Conservation (phyloP, 2,888 invertebrate species). For the Keiferia lycopersicella region DNA sequence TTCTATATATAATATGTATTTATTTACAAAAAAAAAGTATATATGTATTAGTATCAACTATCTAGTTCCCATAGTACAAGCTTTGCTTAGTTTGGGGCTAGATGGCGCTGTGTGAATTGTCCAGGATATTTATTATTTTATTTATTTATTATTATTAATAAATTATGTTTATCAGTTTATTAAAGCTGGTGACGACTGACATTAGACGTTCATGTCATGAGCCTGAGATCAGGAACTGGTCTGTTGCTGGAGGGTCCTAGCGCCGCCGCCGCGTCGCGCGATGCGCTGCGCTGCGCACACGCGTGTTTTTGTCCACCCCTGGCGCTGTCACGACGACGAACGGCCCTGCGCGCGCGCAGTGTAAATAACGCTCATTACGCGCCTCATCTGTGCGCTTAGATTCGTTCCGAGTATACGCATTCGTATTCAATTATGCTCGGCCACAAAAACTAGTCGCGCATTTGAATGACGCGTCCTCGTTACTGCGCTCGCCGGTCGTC, state of each 20-base stretch:
- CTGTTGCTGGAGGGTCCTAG: not conserved
- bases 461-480: slow-evolving; percentile 65
- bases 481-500: slow-evolving; percentile 22
- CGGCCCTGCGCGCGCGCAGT: slow-evolving; percentile 25
- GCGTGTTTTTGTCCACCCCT: not conserved
- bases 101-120: too few relatives aligned
- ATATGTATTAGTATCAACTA: too few relatives aligned
- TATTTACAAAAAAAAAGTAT: too few relatives aligned
- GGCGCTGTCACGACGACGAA: not conserved
- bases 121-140: too few relatives aligned
- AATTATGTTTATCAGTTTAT: not conserved
- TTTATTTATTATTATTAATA: too few relatives aligned
- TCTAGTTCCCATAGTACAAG: too few relatives aligned
- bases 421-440: slow-evolving; percentile 72
- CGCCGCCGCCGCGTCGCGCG: not conserved
- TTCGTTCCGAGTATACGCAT: slow-evolving; percentile 63
- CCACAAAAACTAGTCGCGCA: slow-evolving; percentile 75
- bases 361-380: slow-evolving; percentile 57
- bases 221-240: not conserved
- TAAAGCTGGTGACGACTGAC: not conserved
- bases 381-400: slow-evolving; percentile 59
- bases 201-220: slow-evolving; percentile 7
- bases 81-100: too few relatives aligned
- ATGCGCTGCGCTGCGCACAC: not conserved
- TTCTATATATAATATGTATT: too few relatives aligned